Evolutionary conservation across 2,113 vertebrate species (phyloP).

Genomic region (Pseudopodoces humilis): DNA sequence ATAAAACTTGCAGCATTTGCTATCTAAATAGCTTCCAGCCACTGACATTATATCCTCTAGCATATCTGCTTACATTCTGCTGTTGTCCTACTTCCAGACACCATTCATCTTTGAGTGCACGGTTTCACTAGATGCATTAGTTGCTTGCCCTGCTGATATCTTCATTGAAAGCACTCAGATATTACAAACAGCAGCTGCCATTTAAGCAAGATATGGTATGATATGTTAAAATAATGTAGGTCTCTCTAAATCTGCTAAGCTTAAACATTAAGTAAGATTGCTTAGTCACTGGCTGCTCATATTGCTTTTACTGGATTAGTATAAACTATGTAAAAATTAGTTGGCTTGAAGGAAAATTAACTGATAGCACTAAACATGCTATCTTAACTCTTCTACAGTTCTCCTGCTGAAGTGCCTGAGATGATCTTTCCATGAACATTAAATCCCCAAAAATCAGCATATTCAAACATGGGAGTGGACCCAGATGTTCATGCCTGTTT

Average conservation of each 20-base stretch:
- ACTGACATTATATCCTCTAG: constrained; percentile 49
- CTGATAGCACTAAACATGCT: not conserved
- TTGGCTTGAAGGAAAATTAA: not conserved
- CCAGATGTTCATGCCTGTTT: not conserved
- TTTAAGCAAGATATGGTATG: not conserved
- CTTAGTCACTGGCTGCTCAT: not conserved
- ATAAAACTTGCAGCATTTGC: constrained; percentile 61
- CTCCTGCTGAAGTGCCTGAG: not conserved
- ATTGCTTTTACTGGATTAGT: not conserved
- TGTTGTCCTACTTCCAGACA: constrained; percentile 55
- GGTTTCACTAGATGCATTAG: not conserved
- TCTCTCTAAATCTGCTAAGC: not conserved
- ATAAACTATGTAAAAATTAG: not conserved
- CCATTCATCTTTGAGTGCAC: constrained; percentile 6
- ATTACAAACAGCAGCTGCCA: not conserved
- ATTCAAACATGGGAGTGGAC: not conserved
- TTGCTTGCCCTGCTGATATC: not conserved
- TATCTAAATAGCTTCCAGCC: constrained; percentile 39
- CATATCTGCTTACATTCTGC: constrained; percentile 60
- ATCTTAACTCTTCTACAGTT: not conserved
- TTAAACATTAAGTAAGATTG: not conserved
- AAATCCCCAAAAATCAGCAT: not conserved
- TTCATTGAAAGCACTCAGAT: not conserved
- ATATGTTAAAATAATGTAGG: not conserved
- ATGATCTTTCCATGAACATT: not conserved